Evolutionary conservation across 2,797 vertebrate species (phyloP), one percentile per base, ranked within the genome.

Genomic region (Lepilemur septentrionalis): DNA sequence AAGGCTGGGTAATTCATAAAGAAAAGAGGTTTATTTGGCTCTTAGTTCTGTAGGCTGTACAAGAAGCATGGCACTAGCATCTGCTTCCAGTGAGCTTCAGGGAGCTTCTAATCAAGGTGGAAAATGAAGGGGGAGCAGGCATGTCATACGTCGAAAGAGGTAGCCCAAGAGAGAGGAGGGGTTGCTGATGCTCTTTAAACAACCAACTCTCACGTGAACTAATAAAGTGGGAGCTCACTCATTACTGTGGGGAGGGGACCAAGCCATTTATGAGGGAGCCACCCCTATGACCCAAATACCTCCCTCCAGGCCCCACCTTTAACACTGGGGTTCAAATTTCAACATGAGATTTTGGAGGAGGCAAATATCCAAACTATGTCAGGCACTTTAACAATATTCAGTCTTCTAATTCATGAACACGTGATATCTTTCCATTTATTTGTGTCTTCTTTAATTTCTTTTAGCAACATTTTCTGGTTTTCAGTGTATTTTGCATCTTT

Each of bases 371-470:
- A 17, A 65, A 65, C 32, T 65, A 65, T 25, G 32, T n/a, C 6
- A 65, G 61, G 32, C 3, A 4, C 15, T 57, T 25, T 57, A 57
- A 57, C 23, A 57, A 57, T 69, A 43, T 80, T 59, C 50, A 88
- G 11, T 84, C 30, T 87, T 91, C 55, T 10, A 83, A 17, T 50
- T 46, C 55, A 50, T 46, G 35, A 89, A 30, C 41, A 32, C 14
- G 52, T 20, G 7, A 43, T 96, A 2, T 22, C 18, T 84, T 92
- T 72, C 43, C 50, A 78, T 67, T 93, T 96, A 43, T 59, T 81
- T 92, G 8, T 41, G 15, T 76, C 57, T 87, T 75, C 25, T 73
- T 80, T 91, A 63, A 72, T 67, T 95, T 97, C 32, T 88, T 63
- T 92, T 15, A 86, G 63, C 4, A 48, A 15, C 55, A n/a, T 75